These are phyloP conservation scores for Parascotia fuliginaria DNA, from an alignment of 2,888 invertebrate genomes.

Conservation along the genomic window DNA sequence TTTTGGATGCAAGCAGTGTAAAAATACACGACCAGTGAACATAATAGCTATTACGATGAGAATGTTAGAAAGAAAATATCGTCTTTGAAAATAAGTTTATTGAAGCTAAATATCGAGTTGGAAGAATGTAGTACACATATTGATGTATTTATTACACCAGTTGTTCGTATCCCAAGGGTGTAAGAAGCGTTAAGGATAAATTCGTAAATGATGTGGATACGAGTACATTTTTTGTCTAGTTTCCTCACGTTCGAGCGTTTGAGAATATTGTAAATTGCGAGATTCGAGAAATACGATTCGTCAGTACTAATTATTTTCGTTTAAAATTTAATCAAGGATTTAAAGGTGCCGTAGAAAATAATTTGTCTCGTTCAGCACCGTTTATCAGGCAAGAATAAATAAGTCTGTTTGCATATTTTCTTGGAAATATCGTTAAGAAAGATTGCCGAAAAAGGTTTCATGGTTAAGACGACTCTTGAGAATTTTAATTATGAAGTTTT, in stretches of 20 bases:
- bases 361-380: slow-evolving; percentile 23
- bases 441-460: slow-evolving; percentile 50
- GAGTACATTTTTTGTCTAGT: background rate
- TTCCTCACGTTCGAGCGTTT: background rate
- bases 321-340: slow-evolving; percentile 24
- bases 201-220: background rate
- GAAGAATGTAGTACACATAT: background rate
- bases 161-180: background rate
- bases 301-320: slow-evolving; percentile 33
- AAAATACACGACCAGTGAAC: too few relatives aligned
- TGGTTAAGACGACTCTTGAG: slow-evolving; percentile 48
- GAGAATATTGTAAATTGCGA: slow-evolving; percentile 18
- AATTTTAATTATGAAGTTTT: slow-evolving; percentile 68
- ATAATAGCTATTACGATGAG: too few relatives aligned
- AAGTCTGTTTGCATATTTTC: slow-evolving; percentile 39
- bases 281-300: slow-evolving; percentile 11
- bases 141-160: background rate
- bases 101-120: too few relatives aligned
- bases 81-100: too few relatives aligned
- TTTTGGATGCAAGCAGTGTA: background rate
- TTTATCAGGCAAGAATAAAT: slow-evolving; percentile 34
- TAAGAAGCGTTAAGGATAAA: background rate
- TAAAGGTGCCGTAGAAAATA: slow-evolving; percentile 23
- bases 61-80: too few relatives aligned
- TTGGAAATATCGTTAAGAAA: slow-evolving; percentile 35